These are phyloP conservation scores for Drosophila pseudotalamancana DNA, from an alignment of 2,888 invertebrate genomes.

Conservation along the genomic window DNA sequence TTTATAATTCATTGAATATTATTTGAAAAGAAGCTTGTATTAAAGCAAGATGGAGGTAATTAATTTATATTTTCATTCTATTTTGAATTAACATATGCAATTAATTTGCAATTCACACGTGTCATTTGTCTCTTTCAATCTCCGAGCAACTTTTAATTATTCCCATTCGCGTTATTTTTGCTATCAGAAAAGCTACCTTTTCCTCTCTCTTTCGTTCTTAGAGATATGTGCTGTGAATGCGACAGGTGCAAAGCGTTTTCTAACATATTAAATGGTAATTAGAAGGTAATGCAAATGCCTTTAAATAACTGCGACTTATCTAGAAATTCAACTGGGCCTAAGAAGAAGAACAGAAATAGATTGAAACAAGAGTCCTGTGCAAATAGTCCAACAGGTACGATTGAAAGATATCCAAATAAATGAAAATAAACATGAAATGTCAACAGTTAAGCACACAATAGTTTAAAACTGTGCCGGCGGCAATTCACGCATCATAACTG, in stretches of 20 bases:
- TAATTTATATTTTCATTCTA: not conserved
- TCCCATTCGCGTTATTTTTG: conserved; percentile 11
- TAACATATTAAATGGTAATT: conserved; percentile 60
- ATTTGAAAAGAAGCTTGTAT: too few relatives aligned
- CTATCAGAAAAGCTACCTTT: conserved; percentile 44
- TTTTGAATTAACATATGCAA: conserved; percentile 8
- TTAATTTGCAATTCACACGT: conserved; percentile 31
- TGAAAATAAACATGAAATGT: conserved; percentile 15
- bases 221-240: conserved; percentile 16
- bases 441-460: conserved; percentile 1
- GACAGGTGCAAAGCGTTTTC: conserved; percentile 27
- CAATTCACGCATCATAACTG: conserved; percentile 13
- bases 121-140: conserved; percentile 16
- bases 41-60: not conserved
- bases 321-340: not conserved
- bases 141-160: conserved; percentile 58
- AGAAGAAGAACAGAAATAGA: not conserved
- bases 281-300: conserved; percentile 21
- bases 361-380: conserved; percentile 3
- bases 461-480: conserved; percentile 13
- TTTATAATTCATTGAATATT: too few relatives aligned
- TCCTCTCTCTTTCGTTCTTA: not conserved
- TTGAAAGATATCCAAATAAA: conserved; percentile 10
- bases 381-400: conserved; percentile 11
- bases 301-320: conserved; percentile 1